phyloP scores from a whole-genome alignment of 2,888 invertebrate genomes.

The Trachelus troglodyta region DNA sequence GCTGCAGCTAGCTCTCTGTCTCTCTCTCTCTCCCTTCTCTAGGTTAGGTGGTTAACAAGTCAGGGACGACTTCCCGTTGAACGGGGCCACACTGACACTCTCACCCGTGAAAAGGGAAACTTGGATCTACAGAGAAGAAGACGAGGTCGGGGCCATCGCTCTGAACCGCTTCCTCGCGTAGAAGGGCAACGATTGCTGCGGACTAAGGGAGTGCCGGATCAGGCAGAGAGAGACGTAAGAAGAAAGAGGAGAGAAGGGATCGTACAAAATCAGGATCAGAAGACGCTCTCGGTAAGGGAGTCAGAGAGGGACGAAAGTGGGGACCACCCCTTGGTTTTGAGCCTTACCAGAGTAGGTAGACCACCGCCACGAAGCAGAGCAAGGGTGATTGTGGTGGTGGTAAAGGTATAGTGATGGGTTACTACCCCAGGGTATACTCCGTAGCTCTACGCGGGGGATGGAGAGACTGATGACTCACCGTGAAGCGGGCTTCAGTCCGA shows the following conservation, averaged over 20 bases:
- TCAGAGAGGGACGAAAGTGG: background rate
- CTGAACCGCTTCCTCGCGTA: background rate
- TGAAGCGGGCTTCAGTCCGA: slow-evolving; percentile 69
- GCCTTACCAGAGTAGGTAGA: background rate
- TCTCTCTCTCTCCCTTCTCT: background rate
- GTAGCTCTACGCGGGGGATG: background rate
- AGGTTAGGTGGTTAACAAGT: background rate
- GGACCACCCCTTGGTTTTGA: background rate
- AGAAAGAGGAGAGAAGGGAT: background rate
- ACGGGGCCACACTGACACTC: background rate
- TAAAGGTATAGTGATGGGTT: slow-evolving; percentile 2
- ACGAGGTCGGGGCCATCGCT: background rate
- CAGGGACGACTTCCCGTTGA: background rate
- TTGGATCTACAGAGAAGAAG: background rate
- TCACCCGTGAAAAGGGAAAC: background rate
- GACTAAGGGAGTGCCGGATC: background rate
- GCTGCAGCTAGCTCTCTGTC: background rate
- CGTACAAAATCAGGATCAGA: slow-evolving; percentile 9
- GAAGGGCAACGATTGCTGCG: background rate
- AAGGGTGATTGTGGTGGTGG: slow-evolving; percentile 1
- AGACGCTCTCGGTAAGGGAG: background rate
- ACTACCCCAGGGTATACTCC: background rate
- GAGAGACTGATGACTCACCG: slow-evolving; percentile 51
- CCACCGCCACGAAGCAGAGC: background rate
- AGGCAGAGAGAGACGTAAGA: background rate